Conservation (phyloP, 2,113 vertebrate species). For the Phalacrocorax pelagicus region DNA sequence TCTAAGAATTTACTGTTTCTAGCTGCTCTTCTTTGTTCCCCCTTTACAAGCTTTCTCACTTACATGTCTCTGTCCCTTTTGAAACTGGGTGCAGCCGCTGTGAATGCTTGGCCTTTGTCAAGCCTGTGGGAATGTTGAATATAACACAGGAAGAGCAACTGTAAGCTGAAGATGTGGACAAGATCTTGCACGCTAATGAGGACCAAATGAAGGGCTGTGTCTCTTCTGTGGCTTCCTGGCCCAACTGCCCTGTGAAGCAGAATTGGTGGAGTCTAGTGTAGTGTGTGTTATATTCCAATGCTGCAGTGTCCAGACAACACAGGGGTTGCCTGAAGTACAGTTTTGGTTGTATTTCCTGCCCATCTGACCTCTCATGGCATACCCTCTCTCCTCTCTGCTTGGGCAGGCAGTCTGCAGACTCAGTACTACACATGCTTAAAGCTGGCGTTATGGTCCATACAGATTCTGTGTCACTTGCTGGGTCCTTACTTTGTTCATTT, state of each 20-base stretch:
- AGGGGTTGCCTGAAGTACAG: neutral
- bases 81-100: neutral
- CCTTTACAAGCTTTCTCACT: neutral
- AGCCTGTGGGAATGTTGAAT: neutral
- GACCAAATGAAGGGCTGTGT: neutral
- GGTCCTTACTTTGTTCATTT: neutral
- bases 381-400: neutral
- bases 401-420: neutral
- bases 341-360: neutral
- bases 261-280: neutral
- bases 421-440: neutral
- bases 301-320: neutral
- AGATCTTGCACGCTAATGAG: neutral
- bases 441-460: neutral
- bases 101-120: neutral
- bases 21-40: neutral
- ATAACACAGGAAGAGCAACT: neutral
- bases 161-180: neutral
- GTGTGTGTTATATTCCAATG: neutral
- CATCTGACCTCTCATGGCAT: neutral
- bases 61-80: neutral
- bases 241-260: neutral
- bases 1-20: neutral
- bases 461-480: neutral
- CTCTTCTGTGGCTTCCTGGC: neutral